Percentiles rank a stretch among this genome's conserved stretches.
phyloP scores from a whole-genome alignment of 2,113 vertebrate species.

The Acinonyx jubatus region DNA sequence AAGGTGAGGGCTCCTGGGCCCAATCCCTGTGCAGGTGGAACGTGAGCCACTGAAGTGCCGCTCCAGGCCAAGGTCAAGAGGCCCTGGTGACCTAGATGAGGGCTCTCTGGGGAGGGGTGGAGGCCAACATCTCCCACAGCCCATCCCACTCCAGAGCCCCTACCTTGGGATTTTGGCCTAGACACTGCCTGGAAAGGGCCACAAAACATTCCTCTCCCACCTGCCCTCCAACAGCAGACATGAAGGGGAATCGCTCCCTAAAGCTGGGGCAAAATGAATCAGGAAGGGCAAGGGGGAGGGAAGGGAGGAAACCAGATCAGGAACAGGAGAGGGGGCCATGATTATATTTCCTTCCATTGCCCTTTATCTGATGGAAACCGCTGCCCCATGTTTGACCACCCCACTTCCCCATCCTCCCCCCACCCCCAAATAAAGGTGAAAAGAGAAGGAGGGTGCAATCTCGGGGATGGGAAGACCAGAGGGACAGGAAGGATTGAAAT shows the following conservation, averaged over 20 bases:
- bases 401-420: neutral
- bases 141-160: conserved; percentile 18
- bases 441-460: neutral
- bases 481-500: neutral
- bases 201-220: neutral
- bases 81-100: conserved; percentile 77
- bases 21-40: conserved; percentile 68
- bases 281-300: conserved; percentile 56
- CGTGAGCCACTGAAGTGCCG: conserved; percentile 63
- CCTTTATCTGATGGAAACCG: conserved; percentile 43
- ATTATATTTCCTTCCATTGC: conserved; percentile 54
- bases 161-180: neutral
- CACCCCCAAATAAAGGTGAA: conserved; percentile 1
- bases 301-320: conserved; percentile 51
- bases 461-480: conserved; percentile 19
- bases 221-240: conserved; percentile 59
- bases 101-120: conserved; percentile 57
- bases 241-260: conserved; percentile 65
- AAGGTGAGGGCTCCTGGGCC: conserved; percentile 65
- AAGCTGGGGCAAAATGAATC: conserved; percentile 68
- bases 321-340: neutral
- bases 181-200: neutral
- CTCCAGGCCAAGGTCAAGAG: conserved; percentile 79
- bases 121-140: conserved; percentile 38
- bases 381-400: conserved; percentile 47